Base-by-base conservation (phyloP, 2,113 vertebrate genomes). In the Agelaius tricolor region DNA sequence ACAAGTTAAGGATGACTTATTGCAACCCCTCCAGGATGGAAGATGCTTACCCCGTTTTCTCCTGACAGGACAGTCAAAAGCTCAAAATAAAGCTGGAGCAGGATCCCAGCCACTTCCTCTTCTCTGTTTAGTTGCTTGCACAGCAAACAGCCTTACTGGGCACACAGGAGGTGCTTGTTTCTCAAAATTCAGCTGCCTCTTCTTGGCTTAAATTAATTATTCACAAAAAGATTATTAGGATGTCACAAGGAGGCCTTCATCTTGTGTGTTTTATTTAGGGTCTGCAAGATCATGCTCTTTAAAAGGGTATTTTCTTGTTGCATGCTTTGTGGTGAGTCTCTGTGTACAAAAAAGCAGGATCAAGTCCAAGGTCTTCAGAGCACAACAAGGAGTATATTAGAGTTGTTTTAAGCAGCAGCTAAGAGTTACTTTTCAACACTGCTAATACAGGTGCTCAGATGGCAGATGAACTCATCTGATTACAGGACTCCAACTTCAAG, bases 391-490 rank as follows among this genome's bases (percentile, higher is more conserved):
- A 79, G 10, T 35, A 59, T 7, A 2, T 31, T 68, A 46, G 33
- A 43, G 17, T 68, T 5, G 3, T 59, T 90, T 81, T 58, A 87
- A 91, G 52, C 63, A 78, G 52, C 51, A 87, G 4, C 72, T 43
- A 41, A 59, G 59, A 81, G 14, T 58, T 30, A 72, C 55, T 81
- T 96, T 94, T 88, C 73, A 90, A 51, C 44, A 46, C 54, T 69
- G 77, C 54, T 85, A 77, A 22, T 46, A 73, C 47, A 88, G 65
- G 66, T 94, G 28, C 73, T 90, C 59, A 76, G 49, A 75, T 17
- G 30, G 63, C 55, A 47, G 77, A 94, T 96, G 80, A 88, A 59
- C 71, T 96, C 93, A 84, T 77, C 54, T 91, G 80, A 94, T 93
- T 83, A 89, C 54, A 94, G 47, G 39, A 76, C 67, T 87, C 54